Evolutionary conservation across 2,888 invertebrate species (phyloP).

Genomic region (Tinea semifulvella): DNA sequence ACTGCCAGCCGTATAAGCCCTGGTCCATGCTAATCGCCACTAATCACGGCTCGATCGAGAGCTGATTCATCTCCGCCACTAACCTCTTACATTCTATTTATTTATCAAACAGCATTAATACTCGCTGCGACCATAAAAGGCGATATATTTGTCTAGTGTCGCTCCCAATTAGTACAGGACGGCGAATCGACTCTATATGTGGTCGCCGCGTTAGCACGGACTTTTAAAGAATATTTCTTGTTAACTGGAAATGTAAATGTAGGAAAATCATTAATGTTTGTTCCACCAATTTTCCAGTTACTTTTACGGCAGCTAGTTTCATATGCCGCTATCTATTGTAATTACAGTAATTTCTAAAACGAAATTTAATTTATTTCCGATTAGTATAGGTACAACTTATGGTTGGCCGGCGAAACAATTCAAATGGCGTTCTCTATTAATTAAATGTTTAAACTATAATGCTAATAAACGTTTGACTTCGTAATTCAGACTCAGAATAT

Average conservation of each 20-base stretch:
- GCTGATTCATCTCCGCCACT: conserved; percentile 54
- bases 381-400: neutral
- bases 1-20: conserved; percentile 27
- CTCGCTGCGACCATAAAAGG: conserved; percentile 55
- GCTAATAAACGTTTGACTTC: neutral
- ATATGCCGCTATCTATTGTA: neutral
- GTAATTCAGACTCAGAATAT: no score
- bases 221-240: conserved; percentile 49
- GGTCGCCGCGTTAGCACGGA: conserved; percentile 48
- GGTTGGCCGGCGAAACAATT: no score
- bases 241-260: conserved; percentile 52
- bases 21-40: conserved; percentile 57
- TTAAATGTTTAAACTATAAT: neutral
- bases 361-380: neutral
- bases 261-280: conserved; percentile 59
- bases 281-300: conserved; percentile 35
- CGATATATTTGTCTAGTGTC: conserved; percentile 60
- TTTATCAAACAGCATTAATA: conserved; percentile 60
- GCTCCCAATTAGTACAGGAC: conserved; percentile 57
- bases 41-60: conserved; percentile 59
- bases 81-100: conserved; percentile 53
- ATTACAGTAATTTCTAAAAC: neutral
- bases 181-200: conserved; percentile 57
- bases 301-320: conserved; percentile 14
- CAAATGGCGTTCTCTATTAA: neutral